Conservation (phyloP, 2,888 invertebrate species). For the Morinoia aosen region DNA sequence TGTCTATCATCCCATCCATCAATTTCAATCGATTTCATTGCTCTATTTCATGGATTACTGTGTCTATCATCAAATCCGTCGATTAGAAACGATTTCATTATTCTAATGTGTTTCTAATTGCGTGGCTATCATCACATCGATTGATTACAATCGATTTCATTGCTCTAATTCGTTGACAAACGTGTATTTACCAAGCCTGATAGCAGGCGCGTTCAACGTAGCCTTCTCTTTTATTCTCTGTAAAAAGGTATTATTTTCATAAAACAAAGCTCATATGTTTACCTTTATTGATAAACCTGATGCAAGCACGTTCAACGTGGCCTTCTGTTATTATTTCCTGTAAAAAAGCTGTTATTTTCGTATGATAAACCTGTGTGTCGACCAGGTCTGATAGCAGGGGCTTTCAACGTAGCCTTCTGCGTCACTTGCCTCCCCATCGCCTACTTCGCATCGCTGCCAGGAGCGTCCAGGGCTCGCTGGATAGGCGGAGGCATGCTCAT, state of each 20-base stretch:
- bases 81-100: neutral
- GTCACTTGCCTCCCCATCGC: slow-evolving; percentile 86
- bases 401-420: slow-evolving; percentile 89
- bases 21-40: neutral
- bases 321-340: too few relatives aligned
- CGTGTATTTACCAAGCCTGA: neutral
- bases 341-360: too few relatives aligned
- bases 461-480: slow-evolving; percentile 79
- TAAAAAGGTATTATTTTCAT: too few relatives aligned
- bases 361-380: too few relatives aligned
- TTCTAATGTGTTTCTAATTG: neutral
- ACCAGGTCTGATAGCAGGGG: slow-evolving; percentile 84
- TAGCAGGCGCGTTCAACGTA: too few relatives aligned
- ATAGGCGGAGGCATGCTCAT: slow-evolving; percentile 83
- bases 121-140: neutral
- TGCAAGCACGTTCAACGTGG: too few relatives aligned
- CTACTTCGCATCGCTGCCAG: slow-evolving; percentile 83
- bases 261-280: too few relatives aligned
- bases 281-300: too few relatives aligned
- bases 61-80: neutral
- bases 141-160: neutral
- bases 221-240: too few relatives aligned
- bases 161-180: neutral
- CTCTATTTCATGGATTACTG: neutral
- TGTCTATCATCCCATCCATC: too few relatives aligned